These are phyloP conservation scores for Parascotia fuliginaria DNA, from an alignment of 2,888 invertebrate species.

Conservation along the genomic window DNA sequence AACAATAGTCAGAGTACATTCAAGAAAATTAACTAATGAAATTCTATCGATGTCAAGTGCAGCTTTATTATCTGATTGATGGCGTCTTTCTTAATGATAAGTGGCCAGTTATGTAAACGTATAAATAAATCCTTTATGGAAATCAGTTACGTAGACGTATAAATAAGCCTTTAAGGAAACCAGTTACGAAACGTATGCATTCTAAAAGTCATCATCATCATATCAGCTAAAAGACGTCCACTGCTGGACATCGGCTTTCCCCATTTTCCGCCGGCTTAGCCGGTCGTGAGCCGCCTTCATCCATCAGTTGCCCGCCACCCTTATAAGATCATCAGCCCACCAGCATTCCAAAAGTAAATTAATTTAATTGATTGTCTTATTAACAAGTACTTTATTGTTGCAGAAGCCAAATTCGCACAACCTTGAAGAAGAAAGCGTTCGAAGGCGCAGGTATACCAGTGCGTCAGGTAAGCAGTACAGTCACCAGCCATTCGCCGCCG, in stretches of 20 bases:
- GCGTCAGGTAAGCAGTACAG: constrained; percentile 86
- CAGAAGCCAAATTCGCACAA: constrained; percentile 94
- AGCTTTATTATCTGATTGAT: no score
- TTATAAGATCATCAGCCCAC: no score
- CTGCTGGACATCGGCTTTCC: no score
- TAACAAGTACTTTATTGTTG: constrained; percentile 46
- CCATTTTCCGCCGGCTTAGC: no score
- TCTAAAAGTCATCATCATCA: no score
- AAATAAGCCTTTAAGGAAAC: neutral
- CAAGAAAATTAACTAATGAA: neutral
- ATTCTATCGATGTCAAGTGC: neutral
- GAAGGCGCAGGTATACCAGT: constrained; percentile 94
- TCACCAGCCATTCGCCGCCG: constrained; percentile 66
- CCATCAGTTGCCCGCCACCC: no score
- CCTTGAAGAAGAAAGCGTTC: constrained; percentile 94
- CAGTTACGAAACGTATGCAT: neutral
- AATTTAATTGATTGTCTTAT: neutral
- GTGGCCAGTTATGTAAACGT: no score
- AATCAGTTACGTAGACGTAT: neutral
- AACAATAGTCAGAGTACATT: no score
- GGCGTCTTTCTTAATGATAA: no score
- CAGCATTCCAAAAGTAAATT: no score
- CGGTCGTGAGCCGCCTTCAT: no score
- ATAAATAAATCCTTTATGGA: neutral
- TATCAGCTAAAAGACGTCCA: no score